These are phyloP conservation scores for Prionace glauca DNA, from an alignment of 2,797 vertebrate species.

Conservation along the genomic window DNA sequence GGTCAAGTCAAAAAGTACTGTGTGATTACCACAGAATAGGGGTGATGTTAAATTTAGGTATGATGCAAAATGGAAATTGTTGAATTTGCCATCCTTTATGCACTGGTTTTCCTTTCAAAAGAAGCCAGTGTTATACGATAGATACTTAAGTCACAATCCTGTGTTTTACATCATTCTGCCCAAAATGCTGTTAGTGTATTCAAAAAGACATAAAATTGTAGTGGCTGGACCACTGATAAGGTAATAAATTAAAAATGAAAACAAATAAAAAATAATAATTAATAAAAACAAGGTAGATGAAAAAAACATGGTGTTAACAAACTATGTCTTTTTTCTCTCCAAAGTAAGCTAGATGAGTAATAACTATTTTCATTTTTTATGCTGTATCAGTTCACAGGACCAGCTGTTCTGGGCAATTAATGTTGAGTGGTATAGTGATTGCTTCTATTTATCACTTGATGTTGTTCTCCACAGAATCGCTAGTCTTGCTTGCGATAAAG, in stretches of 20 bases:
- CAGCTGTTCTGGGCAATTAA: background rate
- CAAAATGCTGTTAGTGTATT: too few relatives aligned
- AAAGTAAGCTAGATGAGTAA: background rate
- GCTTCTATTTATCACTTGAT: slow-evolving; percentile 6
- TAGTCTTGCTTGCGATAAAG: background rate
- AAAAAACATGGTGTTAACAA: background rate
- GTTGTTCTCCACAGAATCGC: background rate
- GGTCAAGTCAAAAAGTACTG: too few relatives aligned
- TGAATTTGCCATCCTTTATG: background rate
- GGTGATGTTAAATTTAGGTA: background rate
- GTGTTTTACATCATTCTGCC: background rate
- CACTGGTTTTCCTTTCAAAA: background rate
- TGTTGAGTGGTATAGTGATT: background rate
- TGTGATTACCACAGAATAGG: background rate
- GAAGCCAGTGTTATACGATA: background rate
- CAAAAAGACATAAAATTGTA: background rate
- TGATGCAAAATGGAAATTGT: background rate
- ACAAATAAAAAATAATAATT: background rate
- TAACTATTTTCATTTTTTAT: background rate
- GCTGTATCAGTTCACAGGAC: background rate
- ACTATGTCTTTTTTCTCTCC: background rate
- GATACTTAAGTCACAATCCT: background rate
- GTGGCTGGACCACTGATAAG: background rate
- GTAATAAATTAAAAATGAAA: background rate
- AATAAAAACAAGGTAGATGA: background rate